phyloP scores from a whole-genome alignment of 2,113 vertebrate species.

The Chloroceryle aenea region DNA sequence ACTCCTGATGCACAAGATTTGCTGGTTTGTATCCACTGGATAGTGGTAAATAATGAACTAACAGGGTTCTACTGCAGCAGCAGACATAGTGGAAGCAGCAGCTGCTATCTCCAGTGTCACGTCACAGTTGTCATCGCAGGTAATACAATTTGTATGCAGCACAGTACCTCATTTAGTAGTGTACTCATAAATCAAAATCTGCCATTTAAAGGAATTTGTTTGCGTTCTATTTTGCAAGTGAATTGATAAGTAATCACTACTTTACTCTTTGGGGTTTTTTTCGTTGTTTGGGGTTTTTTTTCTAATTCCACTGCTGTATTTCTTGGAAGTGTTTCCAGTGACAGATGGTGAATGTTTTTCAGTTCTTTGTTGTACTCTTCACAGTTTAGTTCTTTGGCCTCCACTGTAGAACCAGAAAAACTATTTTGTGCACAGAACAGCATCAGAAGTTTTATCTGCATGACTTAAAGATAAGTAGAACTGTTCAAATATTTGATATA shows the following conservation, averaged over 20 bases:
- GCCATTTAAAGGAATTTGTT: not conserved
- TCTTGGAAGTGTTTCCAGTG: constrained; percentile 25
- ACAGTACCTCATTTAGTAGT: not conserved
- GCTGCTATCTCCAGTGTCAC: not conserved
- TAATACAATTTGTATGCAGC: not conserved
- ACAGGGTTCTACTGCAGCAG: not conserved
- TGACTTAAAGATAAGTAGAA: not conserved
- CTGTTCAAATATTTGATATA: not conserved
- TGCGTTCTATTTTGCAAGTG: not conserved
- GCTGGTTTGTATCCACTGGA: not conserved
- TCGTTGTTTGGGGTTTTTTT: not conserved
- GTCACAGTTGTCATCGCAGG: not conserved
- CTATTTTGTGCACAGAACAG: not conserved
- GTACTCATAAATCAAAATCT: not conserved
- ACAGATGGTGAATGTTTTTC: constrained; percentile 30
- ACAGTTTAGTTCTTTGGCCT: not conserved
- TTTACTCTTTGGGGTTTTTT: not conserved
- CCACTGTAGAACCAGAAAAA: not conserved
- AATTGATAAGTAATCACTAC: not conserved
- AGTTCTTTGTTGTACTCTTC: constrained; percentile 24
- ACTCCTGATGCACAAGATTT: not conserved
- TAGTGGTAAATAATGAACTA: not conserved
- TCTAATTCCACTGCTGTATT: not conserved
- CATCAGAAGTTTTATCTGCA: not conserved
- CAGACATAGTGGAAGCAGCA: not conserved